Evolutionary conservation across 1,140 invertebrate species (phyloP).

Genomic region (Vanessa tameamea): DNA sequence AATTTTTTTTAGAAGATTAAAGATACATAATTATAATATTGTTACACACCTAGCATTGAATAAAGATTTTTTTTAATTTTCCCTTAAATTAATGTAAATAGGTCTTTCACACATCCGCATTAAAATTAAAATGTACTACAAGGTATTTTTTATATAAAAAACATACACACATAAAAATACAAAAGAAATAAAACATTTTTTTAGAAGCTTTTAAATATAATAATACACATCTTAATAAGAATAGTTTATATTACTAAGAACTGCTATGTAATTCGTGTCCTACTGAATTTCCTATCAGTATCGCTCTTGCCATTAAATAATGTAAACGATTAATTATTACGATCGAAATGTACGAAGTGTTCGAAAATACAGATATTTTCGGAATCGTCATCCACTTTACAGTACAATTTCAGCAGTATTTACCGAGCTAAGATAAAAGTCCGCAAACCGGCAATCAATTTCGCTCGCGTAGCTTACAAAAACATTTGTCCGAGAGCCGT

Average conservation of each 20-base stretch:
- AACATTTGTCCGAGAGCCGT: constrained; percentile 51
- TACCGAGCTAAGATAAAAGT: constrained; percentile 37
- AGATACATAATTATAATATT: too few species aligned
- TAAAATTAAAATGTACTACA: too few species aligned
- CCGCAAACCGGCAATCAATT: constrained; percentile 51
- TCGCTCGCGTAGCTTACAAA: constrained; percentile 47
- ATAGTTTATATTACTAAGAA: background rate
- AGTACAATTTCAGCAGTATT: constrained; percentile 23
- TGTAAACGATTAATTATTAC: constrained; percentile 8
- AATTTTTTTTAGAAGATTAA: too few species aligned
- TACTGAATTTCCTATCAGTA: background rate
- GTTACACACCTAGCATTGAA: too few species aligned
- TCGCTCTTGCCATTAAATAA: background rate
- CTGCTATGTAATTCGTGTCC: background rate
- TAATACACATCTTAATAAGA: too few species aligned
- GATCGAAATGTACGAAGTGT: background rate
- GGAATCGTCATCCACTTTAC: constrained; percentile 16
- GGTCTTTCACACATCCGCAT: too few species aligned
- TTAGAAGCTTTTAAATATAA: too few species aligned
- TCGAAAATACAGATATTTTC: constrained; percentile 11
- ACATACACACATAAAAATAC: too few species aligned
- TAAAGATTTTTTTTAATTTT: too few species aligned
- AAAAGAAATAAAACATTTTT: too few species aligned
- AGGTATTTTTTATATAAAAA: too few species aligned
- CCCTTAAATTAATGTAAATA: too few species aligned